Conservation (phyloP, 2,888 invertebrate species). For the Drosophila pseudotalamancana region DNA sequence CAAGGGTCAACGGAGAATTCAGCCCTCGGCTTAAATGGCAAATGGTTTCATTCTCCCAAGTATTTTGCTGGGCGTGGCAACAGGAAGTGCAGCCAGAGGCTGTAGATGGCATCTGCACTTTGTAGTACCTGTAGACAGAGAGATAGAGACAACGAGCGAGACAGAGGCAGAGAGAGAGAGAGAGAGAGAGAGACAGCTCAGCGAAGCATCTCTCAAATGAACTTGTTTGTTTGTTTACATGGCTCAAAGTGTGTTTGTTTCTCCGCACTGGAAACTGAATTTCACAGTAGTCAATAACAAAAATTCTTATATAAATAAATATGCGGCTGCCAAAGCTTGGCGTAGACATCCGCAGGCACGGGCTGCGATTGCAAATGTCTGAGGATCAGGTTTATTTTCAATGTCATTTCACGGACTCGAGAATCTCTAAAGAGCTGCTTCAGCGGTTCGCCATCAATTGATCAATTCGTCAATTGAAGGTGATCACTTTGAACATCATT, state of each 20-base stretch:
- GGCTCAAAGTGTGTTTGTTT: constrained; percentile 35
- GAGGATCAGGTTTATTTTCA: constrained; percentile 25
- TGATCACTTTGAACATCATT: too few species aligned
- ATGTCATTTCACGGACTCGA: constrained; percentile 37
- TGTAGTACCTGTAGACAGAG: constrained; percentile 52
- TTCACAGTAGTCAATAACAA: constrained; percentile 52
- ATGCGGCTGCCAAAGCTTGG: neutral
- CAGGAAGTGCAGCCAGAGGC: constrained; percentile 62
- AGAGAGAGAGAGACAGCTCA: neutral
- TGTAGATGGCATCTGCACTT: constrained; percentile 41
- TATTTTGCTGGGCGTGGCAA: constrained; percentile 74
- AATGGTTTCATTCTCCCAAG: constrained; percentile 34
- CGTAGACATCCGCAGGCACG: constrained; percentile 27
- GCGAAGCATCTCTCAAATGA: constrained; percentile 36
- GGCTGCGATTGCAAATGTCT: constrained; percentile 13
- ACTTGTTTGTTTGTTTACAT: constrained; percentile 65
- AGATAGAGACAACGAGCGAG: constrained; percentile 1
- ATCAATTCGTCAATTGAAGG: too few species aligned
- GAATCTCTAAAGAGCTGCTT: neutral
- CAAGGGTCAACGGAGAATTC: constrained; percentile 35
- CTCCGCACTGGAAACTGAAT: constrained; percentile 14
- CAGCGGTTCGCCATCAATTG: too few species aligned
- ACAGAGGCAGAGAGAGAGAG: neutral
- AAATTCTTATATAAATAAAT: constrained; percentile 44
- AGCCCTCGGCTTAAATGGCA: constrained; percentile 60